Evolutionary conservation across 2,797 vertebrate genomes (phyloP), one percentile per base, ranked within the genome.

Genomic region (Enteromius anoplus): DNA sequence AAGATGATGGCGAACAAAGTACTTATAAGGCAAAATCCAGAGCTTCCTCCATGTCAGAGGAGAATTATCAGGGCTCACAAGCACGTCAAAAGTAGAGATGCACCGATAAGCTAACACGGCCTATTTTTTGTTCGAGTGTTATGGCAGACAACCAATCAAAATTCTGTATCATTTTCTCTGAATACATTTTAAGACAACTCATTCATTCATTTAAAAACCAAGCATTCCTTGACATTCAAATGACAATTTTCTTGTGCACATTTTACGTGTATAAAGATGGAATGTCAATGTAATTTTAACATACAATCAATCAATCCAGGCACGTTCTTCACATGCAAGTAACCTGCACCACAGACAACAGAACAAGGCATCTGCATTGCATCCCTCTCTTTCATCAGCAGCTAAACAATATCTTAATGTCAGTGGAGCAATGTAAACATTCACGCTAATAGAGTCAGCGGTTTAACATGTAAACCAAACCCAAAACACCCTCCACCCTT

Each of bases 371-470:
- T 78, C 75, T 78, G 55, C 40, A 62, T 7, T 49, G 26, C 42
- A 78, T 66, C 45, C 26, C 21, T 64, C 11, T 21, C 17, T 26
- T 40, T 45, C 58, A 45, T 45, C 58, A 78, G 15, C 34, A 42
- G 53, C 40, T 21, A 82, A 75, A 34, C 10, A 55, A 75, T 51
- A 53, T 53, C 60, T 82, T 47, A 65, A 40, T 65, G 71, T 47
- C 65, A 91, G 88, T 88, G 58, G 66, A 66, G 82, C 84, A 85
- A 88, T 65, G 29, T 82, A 89, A 89, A 86, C 87, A 60, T 88
- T 76, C 83, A 77, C 64, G 87, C 78, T n/a, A 26, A 76, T 19
- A 55, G 65, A 71, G 68, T 82, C 69, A 80, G 82, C 10, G 51
- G 83, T 78, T 79, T 72, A 55, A 81, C 42, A 65, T 78, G 53